Percentiles rank a stretch among this genome's conserved stretches.
Evolutionary conservation across 2,888 invertebrate species (phyloP).

Genomic region (Sarcophaga carnaria): DNA sequence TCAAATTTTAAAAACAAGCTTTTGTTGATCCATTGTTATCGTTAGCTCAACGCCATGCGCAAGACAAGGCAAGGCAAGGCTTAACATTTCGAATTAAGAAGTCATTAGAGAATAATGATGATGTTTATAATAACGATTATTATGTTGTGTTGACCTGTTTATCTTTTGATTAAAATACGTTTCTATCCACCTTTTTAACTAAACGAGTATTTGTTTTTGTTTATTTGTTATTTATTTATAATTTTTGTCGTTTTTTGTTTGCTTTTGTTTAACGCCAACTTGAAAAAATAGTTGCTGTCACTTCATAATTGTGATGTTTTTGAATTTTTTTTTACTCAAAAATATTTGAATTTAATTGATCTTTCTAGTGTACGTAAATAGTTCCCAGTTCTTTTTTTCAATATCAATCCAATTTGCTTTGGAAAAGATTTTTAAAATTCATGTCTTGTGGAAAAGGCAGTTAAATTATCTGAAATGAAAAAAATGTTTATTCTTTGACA

Average conservation of each 20-base stretch:
- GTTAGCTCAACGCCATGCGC: no score
- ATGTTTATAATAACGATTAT: no score
- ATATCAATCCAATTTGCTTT: no score
- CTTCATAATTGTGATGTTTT: no score
- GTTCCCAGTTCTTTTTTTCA: no score
- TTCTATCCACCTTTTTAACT: neutral
- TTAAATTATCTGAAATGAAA: no score
- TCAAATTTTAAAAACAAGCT: neutral
- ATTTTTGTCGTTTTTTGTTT: neutral
- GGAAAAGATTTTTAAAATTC: no score
- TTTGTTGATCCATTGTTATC: neutral
- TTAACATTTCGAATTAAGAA: neutral
- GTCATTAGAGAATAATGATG: neutral
- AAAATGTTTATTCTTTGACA: no score
- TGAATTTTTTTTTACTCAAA: neutral
- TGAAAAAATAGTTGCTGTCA: neutral
- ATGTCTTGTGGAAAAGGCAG: no score
- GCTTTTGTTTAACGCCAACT: slow-evolving; percentile 26
- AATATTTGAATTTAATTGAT: neutral
- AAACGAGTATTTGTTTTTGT: neutral
- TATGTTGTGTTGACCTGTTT: slow-evolving; percentile 1
- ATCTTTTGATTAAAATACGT: neutral
- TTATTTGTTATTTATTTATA: neutral
- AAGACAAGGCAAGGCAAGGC: no score
- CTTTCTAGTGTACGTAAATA: neutral